Base-by-base conservation (phyloP, 2,797 vertebrate genomes). In the Buphagus erythrorhynchus region DNA sequence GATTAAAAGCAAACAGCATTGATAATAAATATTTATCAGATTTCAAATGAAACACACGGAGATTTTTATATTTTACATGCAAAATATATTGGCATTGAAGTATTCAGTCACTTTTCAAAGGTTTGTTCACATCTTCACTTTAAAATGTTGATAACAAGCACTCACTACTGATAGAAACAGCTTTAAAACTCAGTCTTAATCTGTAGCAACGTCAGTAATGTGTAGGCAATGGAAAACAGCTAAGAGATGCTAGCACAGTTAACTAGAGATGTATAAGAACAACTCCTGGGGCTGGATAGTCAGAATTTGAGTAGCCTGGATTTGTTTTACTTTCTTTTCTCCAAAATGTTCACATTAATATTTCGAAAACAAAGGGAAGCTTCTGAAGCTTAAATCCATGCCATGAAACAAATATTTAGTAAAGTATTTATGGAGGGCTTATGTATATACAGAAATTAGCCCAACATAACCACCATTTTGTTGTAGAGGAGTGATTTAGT, bases 21-120 rank as follows among this genome's bases (percentile, higher is more conserved):
- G 97, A 98, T 98, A 97, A 98, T 98, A 98, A 98, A 98, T 98
- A 98, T 98, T 98, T 98, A 98, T 98, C 98, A 98, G 97, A 98
- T 98, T 98, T 97, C 96, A 96, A 97, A 97, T 96, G 97, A 95
- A 98, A 96, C 96, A 97, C 92, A 91, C 17, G 35, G 79, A 97
- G 88, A 97, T 96, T 98, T 97, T 97, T 97, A 88, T 97, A 98
- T 97, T 98, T 98, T 97, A 96, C 75, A 92, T 97, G 96, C 97
- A 96, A 98, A 96, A 96, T 96, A 96, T 96, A 95, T 97, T 98
- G 94, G 81, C 90, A 94, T 81, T 96, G 96, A 97, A 97, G 91
- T 98, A 91, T 94, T 97, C 94, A 97, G 92, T 95, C 95, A 89
- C 94, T 97, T 98, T 97, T 96, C 95, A 97, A 95, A 88, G 73